phyloP scores from a whole-genome alignment of 2,113 vertebrate genomes.

The Craseonycteris thonglongyai region DNA sequence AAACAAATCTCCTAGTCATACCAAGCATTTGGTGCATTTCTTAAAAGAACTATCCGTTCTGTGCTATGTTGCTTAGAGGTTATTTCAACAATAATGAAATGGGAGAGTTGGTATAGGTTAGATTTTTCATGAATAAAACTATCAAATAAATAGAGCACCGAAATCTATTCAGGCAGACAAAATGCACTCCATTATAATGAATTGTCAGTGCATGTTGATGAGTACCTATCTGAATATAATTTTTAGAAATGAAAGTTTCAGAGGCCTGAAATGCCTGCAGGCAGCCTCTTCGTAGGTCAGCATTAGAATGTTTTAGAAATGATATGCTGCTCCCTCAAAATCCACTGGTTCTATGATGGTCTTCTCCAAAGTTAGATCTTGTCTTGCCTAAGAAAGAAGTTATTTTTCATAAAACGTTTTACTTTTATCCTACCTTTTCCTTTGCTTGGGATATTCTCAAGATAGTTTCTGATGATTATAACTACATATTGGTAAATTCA shows the following conservation, averaged over 20 bases:
- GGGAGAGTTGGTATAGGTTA: neutral
- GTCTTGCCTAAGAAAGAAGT: neutral
- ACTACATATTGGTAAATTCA: neutral
- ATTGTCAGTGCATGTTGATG: neutral
- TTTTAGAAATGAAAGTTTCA: neutral
- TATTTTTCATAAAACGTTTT: neutral
- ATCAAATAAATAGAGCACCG: constrained; percentile 31
- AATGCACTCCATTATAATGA: neutral
- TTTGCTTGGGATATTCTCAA: neutral
- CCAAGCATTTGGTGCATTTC: neutral
- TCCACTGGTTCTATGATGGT: neutral
- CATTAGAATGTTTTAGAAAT: neutral
- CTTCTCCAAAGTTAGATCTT: constrained; percentile 12
- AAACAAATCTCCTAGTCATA: neutral
- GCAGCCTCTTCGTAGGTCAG: neutral
- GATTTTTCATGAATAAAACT: constrained; percentile 15
- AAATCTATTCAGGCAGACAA: constrained; percentile 7
- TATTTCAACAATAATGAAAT: constrained; percentile 55
- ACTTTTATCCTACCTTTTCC: neutral
- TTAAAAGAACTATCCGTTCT: constrained; percentile 22
- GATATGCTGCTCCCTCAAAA: neutral
- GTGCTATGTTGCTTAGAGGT: neutral
- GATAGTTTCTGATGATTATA: neutral
- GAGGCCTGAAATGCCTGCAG: neutral
- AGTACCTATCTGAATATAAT: neutral